A percentile compares a stretch with the other conserved stretches of the same genome.
Evolutionary conservation across 2,797 vertebrate species (phyloP).

Genomic region (Podargus strigoides): DNA sequence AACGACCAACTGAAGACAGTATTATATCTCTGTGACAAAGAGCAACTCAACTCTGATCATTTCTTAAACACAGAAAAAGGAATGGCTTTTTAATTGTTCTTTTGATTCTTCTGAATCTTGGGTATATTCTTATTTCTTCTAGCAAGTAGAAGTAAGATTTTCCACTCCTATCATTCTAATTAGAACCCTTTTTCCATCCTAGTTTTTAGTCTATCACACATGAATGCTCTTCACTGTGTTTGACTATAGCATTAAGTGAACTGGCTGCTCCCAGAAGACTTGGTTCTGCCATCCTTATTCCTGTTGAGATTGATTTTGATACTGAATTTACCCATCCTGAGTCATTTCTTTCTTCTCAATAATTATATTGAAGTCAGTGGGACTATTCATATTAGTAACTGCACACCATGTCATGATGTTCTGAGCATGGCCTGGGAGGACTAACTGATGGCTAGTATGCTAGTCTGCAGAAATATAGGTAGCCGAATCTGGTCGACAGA

Average conservation of each 20-base stretch:
- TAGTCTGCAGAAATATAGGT: not conserved
- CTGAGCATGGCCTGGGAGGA: not conserved
- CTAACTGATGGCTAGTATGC: not conserved
- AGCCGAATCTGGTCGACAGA: not conserved
- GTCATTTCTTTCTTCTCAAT: not conserved
- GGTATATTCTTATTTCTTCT: constrained; percentile 32
- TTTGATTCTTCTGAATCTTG: constrained; percentile 7
- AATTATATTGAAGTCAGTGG: not conserved
- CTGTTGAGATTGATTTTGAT: constrained; percentile 24
- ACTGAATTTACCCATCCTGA: not conserved
- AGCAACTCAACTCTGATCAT: not conserved
- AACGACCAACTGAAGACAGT: constrained; percentile 39
- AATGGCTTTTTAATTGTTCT: not conserved
- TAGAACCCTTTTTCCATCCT: constrained; percentile 2
- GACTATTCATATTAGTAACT: not conserved
- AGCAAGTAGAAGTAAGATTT: constrained; percentile 30
- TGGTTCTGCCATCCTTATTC: not conserved
- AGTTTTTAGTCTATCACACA: constrained; percentile 25
- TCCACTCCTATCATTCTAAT: constrained; percentile 47
- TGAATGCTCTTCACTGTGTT: constrained; percentile 23
- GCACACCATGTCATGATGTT: not conserved
- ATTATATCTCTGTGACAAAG: constrained; percentile 27
- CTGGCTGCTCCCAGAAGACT: constrained; percentile 10
- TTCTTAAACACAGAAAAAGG: not conserved
- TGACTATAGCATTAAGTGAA: constrained; percentile 28